Evolutionary conservation across 2,888 invertebrate species (phyloP).

Genomic region (Hedya salicella): DNA sequence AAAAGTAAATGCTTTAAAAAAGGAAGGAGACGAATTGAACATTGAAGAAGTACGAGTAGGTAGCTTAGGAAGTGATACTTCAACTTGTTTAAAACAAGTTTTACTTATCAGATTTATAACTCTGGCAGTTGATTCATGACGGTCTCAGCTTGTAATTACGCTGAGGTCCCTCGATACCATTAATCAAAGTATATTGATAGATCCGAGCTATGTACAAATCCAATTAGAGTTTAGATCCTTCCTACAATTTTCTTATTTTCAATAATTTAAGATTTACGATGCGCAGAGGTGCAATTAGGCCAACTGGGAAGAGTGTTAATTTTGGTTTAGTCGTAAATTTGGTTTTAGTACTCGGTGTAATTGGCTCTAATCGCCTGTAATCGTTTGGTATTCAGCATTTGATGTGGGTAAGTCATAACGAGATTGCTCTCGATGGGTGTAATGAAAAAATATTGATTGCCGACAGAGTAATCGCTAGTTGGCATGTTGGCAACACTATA

Average conservation of each 20-base stretch:
- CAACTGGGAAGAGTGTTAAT: slow-evolving; percentile 72
- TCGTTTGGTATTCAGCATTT: slow-evolving; percentile 64
- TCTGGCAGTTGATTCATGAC: slow-evolving; percentile 79
- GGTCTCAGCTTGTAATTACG: slow-evolving; percentile 79
- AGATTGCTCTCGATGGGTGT: slow-evolving; percentile 41
- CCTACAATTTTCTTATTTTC: slow-evolving; percentile 72
- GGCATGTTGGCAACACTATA: too few relatives aligned
- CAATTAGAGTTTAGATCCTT: slow-evolving; percentile 79
- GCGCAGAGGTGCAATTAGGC: slow-evolving; percentile 69
- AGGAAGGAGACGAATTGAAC: slow-evolving; percentile 37
- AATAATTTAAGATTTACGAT: slow-evolving; percentile 73
- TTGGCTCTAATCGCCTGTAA: slow-evolving; percentile 61
- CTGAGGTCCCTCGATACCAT: slow-evolving; percentile 75
- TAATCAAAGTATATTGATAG: slow-evolving; percentile 83
- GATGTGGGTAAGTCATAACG: slow-evolving; percentile 59
- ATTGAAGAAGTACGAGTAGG: slow-evolving; percentile 44
- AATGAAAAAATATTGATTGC: slow-evolving; percentile 29
- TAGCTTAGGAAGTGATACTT: slow-evolving; percentile 59
- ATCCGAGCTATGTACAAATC: slow-evolving; percentile 75
- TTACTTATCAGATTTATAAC: slow-evolving; percentile 79
- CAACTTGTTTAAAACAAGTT: slow-evolving; percentile 68
- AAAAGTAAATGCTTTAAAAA: slow-evolving; percentile 42
- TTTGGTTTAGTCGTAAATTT: slow-evolving; percentile 75
- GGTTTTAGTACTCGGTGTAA: slow-evolving; percentile 68
- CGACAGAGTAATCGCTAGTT: not conserved